A percentile compares a stretch with the other conserved stretches of the same genome.
phyloP scores from a whole-genome alignment of 2,888 invertebrate species.

The Limnephilus marmoratus region DNA sequence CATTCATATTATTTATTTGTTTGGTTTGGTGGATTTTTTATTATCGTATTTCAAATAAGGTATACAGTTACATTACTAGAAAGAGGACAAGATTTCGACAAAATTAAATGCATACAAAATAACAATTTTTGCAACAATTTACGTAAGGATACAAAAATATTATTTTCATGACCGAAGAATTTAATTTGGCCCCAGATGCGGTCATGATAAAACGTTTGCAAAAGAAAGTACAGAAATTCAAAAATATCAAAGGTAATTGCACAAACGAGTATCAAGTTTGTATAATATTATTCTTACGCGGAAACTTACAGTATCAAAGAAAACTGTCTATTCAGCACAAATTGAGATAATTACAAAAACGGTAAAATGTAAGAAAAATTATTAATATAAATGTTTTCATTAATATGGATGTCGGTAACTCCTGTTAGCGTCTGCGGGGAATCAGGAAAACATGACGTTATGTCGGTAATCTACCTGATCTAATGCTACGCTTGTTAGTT shows the following conservation, averaged over 20 bases:
- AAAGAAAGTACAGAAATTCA: not conserved
- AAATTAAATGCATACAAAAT: too few species aligned
- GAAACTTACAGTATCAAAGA: not conserved
- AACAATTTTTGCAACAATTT: too few species aligned
- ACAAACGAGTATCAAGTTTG: not conserved
- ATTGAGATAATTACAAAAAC: not conserved
- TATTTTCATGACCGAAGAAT: not conserved
- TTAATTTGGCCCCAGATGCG: not conserved
- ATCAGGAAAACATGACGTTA: not conserved
- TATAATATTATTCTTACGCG: not conserved
- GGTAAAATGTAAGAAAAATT: not conserved
- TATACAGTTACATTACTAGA: too few species aligned
- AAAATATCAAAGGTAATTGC: not conserved
- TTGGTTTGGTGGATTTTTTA: too few species aligned
- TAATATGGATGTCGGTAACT: not conserved
- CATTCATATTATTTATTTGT: too few species aligned
- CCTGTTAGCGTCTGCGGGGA: not conserved
- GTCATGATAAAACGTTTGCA: not conserved
- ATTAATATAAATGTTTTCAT: not conserved
- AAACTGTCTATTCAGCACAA: not conserved
- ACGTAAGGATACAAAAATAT: too few species aligned
- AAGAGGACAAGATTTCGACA: too few species aligned
- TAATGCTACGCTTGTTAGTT: not conserved
- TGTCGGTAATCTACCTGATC: not conserved
- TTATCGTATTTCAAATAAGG: too few species aligned